Conservation (phyloP, 2,888 invertebrate genomes). For the Congeria kusceri region DNA sequence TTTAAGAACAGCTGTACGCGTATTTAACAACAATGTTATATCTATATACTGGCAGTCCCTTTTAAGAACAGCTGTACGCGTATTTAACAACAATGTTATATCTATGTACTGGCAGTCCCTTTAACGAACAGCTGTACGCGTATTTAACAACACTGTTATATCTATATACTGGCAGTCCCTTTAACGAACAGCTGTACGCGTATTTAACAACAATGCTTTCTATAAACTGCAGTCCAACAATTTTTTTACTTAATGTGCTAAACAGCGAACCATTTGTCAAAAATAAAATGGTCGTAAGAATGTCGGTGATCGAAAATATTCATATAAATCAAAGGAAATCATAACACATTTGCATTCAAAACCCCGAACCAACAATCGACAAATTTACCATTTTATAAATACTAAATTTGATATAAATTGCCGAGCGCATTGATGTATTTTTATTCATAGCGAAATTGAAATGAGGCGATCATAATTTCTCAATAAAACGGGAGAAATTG, state of each 20-base stretch:
- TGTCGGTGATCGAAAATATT: slow-evolving; percentile 15
- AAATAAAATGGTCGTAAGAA: slow-evolving; percentile 25
- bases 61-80: not conserved
- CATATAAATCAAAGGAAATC: slow-evolving; percentile 40
- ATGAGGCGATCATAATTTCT: slow-evolving; percentile 30
- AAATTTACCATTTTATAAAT: slow-evolving; percentile 18
- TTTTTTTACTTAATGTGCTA: not conserved
- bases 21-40: too few species aligned
- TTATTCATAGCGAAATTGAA: slow-evolving; percentile 21
- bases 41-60: too few species aligned
- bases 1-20: too few species aligned
- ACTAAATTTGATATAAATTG: slow-evolving; percentile 37
- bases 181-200: not conserved
- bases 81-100: not conserved
- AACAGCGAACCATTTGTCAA: slow-evolving; percentile 1
- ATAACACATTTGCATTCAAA: slow-evolving; percentile 9
- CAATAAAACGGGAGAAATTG: slow-evolving; percentile 60
- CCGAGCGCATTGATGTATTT: slow-evolving; percentile 11
- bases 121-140: not conserved
- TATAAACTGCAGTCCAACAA: not conserved
- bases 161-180: too few species aligned
- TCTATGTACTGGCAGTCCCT: too few species aligned
- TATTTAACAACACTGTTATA: not conserved
- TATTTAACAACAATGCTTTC: not conserved
- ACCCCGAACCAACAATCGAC: not conserved